Percentiles rank a stretch among this genome's conserved stretches.
These are phyloP conservation scores for Agrotis segetum DNA, from an alignment of 2,888 invertebrate species.

Conservation along the genomic window DNA sequence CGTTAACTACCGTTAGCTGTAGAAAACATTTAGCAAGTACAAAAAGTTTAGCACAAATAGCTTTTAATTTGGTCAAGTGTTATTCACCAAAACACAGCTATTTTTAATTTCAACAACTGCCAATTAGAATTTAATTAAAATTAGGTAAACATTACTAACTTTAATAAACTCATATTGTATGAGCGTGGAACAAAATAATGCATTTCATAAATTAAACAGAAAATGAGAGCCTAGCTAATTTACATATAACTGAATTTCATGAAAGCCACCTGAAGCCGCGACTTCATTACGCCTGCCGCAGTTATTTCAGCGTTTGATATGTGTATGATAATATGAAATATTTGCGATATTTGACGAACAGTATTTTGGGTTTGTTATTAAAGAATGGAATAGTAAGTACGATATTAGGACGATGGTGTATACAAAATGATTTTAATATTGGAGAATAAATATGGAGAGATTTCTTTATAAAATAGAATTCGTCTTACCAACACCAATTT, in stretches of 20 bases:
- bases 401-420: not conserved
- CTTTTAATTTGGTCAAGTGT: too few relatives aligned
- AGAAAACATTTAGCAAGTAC: not conserved
- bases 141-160: constrained; percentile 13
- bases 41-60: not conserved
- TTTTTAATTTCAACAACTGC: not conserved
- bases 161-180: constrained; percentile 23
- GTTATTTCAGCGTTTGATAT: constrained; percentile 45
- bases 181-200: constrained; percentile 43
- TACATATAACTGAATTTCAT: constrained; percentile 63
- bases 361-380: constrained; percentile 17
- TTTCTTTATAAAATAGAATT: not conserved
- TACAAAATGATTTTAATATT: constrained; percentile 19
- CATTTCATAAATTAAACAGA: constrained; percentile 60
- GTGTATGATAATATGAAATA: constrained; percentile 41
- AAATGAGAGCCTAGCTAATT: constrained; percentile 53
- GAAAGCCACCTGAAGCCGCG: constrained; percentile 47
- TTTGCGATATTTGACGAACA: constrained; percentile 32
- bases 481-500: not conserved
- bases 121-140: constrained; percentile 39
- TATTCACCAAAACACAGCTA: not conserved
- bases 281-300: constrained; percentile 54
- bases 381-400: not conserved
- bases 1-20: too few relatives aligned
- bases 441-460: not conserved